Evolutionary conservation across 2,113 vertebrate genomes (phyloP), one percentile per base, ranked within the genome.

Genomic region (Amphilophus citrinellus): DNA sequence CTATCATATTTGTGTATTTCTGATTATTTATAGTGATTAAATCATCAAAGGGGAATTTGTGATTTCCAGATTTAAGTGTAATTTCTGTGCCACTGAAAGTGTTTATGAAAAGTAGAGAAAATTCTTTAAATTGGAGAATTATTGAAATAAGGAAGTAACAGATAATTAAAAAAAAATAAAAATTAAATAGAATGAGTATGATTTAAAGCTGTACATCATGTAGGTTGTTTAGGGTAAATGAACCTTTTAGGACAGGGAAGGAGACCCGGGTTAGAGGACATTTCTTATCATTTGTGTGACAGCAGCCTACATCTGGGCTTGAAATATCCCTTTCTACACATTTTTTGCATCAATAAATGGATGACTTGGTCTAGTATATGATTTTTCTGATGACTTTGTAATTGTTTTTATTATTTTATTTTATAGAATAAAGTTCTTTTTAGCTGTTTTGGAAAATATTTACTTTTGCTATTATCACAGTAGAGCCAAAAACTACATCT

Each of bases 51-150:
- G 14, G 3, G 13, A 20, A 60, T 77, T 11, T 71, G n/a, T 59
- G 15, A 30, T 86, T 73, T 80, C 4, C 3, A 9, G 11, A 11
- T 62, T 61, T 62, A 5, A 50, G 56, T 47, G 24, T 24, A 6
- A 20, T 66, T 35, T 83, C 7, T 39, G 20, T 42, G 22, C 15
- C 68, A 57, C n/a, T 60, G 20, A 88, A 84, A 75, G 47, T 7
- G 13, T 42, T 32, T 18, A 10, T 44, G 30, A 15, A 61, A 60
- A 77, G 39, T 84, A 22, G 50, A 10, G 24, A 53, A 30, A 71
- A 17, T 17, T 20, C 0, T 30, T 71, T 71, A 53, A 32, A 30
- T 5, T 13, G 50, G 11, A 27, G 30, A 71, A 53, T 30, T 71
- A 17, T 32, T 27, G 30, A 18, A 22, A 53, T 53, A 73, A 59